Base-by-base conservation (phyloP, 2,888 invertebrate species). In the Lepidochrysops patricia region DNA sequence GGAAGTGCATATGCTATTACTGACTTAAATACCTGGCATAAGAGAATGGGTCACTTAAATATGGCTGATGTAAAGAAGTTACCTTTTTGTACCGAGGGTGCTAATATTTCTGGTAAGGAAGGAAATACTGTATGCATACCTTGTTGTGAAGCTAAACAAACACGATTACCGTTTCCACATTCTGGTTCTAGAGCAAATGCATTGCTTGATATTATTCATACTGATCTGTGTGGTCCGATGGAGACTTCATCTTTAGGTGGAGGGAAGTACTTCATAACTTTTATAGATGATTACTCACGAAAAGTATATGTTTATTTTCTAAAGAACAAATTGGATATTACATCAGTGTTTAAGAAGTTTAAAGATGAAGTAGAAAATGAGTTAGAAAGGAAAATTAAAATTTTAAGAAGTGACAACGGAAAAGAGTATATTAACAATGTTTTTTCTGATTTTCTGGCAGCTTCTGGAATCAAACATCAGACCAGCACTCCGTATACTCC, bases 211-310 rank as follows among this genome's bases (percentile, higher is more conserved):
- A 48, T 23, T 19, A 2, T 19, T 2, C n/a, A 35, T n/a, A 13
- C 35, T 2, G 34, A 35, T 32, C 32, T 35, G n/a, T 19, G 49
- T 49, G 49, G 49, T 49, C 12, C 49, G 19, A n/a, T n/a, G n/a
- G n/a, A n/a, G n/a, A n/a, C n/a, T n/a, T n/a, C n/a, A n/a, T n/a
- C n/a, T n/a, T n/a, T n/a, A n/a, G n/a, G n/a, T n/a, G n/a, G n/a
- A n/a, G n/a, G n/a, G n/a, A n/a, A n/a, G n/a, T 48, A 48, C 48
- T 48, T 49, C 49, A 48, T 48, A 48, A 48, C 48, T 48, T 48
- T 48, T 15, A 48, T 48, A 48, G 48, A 48, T 15, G 48, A 48
- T 15, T 48, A 48, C 12, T 48, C 48, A 5, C 48, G 32, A 12
- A n/a, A n/a, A 2, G 32, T 34, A 12, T n/a, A 34, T 34, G 32